Percentiles rank a stretch among this genome's conserved stretches.
Evolutionary conservation across 2,797 vertebrate genomes (phyloP).

Genomic region (Characodon lateralis): DNA sequence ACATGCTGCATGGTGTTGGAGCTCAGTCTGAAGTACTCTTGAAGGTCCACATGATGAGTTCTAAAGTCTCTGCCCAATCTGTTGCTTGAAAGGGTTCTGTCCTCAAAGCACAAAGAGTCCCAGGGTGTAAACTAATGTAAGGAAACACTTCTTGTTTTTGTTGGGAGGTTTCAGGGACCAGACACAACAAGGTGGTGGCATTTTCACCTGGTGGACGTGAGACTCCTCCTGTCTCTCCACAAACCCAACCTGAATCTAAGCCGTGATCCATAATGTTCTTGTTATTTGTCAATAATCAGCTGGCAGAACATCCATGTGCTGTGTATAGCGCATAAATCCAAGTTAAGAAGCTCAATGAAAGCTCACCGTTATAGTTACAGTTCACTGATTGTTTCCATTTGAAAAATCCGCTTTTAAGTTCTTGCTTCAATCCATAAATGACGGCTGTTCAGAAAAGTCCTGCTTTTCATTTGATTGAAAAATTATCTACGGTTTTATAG

Average conservation of each 20-base stretch:
- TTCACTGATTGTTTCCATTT: constrained; percentile 55
- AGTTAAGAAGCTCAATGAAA: constrained; percentile 42
- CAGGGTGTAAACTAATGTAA: constrained; percentile 74
- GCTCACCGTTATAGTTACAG: constrained; percentile 17
- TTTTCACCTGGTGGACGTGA: constrained; percentile 47
- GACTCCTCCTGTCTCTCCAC: constrained; percentile 12
- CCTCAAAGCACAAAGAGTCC: constrained; percentile 68
- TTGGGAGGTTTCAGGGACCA: constrained; percentile 46
- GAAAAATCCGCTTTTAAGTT: constrained; percentile 45
- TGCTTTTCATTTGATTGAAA: constrained; percentile 45
- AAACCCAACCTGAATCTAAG: not conserved
- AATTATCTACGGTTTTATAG: constrained; percentile 38
- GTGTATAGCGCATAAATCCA: not conserved
- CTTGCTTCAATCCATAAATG: constrained; percentile 36
- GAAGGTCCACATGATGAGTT: constrained; percentile 73
- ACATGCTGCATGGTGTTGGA: not conserved
- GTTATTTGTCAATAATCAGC: constrained; percentile 45
- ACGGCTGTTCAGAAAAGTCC: constrained; percentile 50
- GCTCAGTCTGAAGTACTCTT: constrained; percentile 11
- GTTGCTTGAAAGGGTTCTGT: constrained; percentile 76
- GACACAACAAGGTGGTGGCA: constrained; percentile 49
- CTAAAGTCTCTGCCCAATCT: constrained; percentile 76
- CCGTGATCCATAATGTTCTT: constrained; percentile 32
- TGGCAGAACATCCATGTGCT: constrained; percentile 20
- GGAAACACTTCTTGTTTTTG: constrained; percentile 65